Conservation (phyloP, 64 coral and sea anemone species). For the Pocillopora verrucosa region DNA sequence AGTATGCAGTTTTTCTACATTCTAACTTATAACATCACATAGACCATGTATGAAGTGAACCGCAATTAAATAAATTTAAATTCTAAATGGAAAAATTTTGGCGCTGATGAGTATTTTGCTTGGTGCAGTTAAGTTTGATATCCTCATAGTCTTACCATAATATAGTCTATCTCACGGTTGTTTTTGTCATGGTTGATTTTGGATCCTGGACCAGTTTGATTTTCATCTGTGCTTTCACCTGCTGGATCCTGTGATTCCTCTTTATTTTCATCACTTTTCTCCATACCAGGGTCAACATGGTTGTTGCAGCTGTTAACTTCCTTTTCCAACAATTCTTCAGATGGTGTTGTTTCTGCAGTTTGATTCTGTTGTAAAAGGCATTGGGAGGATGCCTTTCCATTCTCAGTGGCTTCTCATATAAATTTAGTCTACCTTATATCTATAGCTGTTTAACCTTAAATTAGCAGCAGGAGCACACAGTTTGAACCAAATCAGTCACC, state of each 20-base stretch:
- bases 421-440: neutral
- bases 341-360: neutral
- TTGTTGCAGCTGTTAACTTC: neutral
- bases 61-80: too few relatives aligned
- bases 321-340: neutral
- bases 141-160: neutral
- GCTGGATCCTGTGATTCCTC: neutral
- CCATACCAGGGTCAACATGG: neutral
- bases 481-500: too few relatives aligned
- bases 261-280: neutral
- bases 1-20: too few relatives aligned
- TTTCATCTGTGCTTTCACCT: neutral
- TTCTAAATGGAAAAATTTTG: too few relatives aligned
- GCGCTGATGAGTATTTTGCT: too few relatives aligned
- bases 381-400: conserved; percentile 32
- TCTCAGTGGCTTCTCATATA: neutral
- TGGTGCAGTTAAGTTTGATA: too few relatives aligned
- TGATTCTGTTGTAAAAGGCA: conserved; percentile 26
- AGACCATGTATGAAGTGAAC: too few relatives aligned
- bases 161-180: neutral
- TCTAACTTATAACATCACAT: too few relatives aligned
- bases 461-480: too few relatives aligned
- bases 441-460: too few relatives aligned
- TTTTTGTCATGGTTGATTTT: neutral
- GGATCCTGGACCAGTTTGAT: neutral